Conservation (phyloP, 2,888 invertebrate genomes). For the Copidosoma aretas region DNA sequence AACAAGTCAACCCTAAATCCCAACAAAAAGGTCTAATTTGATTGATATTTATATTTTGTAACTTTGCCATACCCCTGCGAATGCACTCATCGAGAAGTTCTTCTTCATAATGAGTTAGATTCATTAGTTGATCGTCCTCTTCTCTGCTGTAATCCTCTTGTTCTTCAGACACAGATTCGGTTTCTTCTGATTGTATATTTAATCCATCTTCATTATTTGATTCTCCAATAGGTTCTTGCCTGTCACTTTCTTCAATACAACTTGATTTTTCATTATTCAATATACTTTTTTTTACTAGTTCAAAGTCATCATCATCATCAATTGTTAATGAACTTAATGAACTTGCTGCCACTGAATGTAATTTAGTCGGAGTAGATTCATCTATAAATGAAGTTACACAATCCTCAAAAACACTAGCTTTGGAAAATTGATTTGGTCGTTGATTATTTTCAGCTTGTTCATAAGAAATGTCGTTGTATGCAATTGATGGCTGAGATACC, state of each 20-base stretch:
- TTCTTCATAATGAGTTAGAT: slow-evolving; percentile 60
- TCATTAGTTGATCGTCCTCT: slow-evolving; percentile 62
- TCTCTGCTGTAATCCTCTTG: slow-evolving; percentile 24
- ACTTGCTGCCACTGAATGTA: slow-evolving; percentile 75
- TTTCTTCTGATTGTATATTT: slow-evolving; percentile 2
- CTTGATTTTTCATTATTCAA: slow-evolving; percentile 25
- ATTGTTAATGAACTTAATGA: slow-evolving; percentile 88
- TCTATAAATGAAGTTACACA: slow-evolving; percentile 79
- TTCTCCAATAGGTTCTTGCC: slow-evolving; percentile 22
- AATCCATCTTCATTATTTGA: slow-evolving; percentile 4
- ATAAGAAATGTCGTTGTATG: slow-evolving; percentile 6
- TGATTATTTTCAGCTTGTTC: slow-evolving; percentile 11
- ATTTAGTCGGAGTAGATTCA: slow-evolving; percentile 87
- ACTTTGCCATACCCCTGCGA: slow-evolving; percentile 70
- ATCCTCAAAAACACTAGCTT: slow-evolving; percentile 77
- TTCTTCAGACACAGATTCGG: neutral
- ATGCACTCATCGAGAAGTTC: slow-evolving; percentile 74
- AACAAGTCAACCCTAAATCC: slow-evolving; percentile 31
- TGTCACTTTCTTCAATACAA: slow-evolving; percentile 10
- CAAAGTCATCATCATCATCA: slow-evolving; percentile 69
- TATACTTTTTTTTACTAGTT: slow-evolving; percentile 30
- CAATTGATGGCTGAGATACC: neutral
- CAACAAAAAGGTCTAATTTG: slow-evolving; percentile 37
- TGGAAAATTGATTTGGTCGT: slow-evolving; percentile 18
- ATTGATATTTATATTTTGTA: slow-evolving; percentile 29